A percentile compares a stretch with the other conserved stretches of the same genome.
Conservation (phyloP, 2,113 vertebrate genomes). For the human region GRCh38 chr4:186407501-186408000, state of each 20-base stretch:
- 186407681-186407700: not conserved
- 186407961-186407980: not conserved
- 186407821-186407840: not conserved
- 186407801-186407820: not conserved
- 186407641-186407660: not conserved
- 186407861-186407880: not conserved
- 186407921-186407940: not conserved
- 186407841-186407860: not conserved
- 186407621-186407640: not conserved
- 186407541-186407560: not conserved
- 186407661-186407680: not conserved
- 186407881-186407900: not conserved
- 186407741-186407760: not conserved
- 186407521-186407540: accelerated
- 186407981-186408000: not conserved
- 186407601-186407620: not conserved
- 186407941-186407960: not conserved
- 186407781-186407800: not conserved
- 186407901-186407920: not conserved
- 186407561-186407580: too few species aligned
- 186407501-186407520: not conserved
- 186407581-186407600: not conserved
- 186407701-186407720: not conserved
- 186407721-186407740: not conserved
- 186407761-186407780: not conserved